These are phyloP conservation scores for Dipodomys spectabilis DNA, from an alignment of 2,113 vertebrate species.

Conservation along the genomic window DNA sequence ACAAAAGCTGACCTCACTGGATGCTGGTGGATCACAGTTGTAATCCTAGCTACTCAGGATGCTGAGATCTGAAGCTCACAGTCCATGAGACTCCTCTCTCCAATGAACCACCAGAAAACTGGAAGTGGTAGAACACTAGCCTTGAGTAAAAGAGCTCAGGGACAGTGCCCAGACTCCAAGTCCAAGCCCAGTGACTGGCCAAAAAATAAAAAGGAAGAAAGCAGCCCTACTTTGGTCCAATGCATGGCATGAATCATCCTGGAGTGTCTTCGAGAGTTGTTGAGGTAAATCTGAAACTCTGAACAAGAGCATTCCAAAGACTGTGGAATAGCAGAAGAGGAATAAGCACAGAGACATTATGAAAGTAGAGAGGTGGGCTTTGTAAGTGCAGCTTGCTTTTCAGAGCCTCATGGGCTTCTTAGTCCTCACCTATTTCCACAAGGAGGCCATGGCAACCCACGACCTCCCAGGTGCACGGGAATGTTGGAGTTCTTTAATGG, in stretches of 20 bases:
- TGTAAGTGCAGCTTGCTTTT: neutral
- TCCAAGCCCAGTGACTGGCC: no score
- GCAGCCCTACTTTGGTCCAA: slow-evolving; percentile 3
- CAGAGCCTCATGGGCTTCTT: neutral
- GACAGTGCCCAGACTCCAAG: no score
- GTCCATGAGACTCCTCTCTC: no score
- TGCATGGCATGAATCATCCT: slow-evolving; percentile 28
- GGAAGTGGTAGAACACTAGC: no score
- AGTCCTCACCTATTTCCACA: neutral
- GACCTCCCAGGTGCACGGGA: neutral
- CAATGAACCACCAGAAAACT: no score
- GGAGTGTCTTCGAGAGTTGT: slow-evolving; percentile 24
- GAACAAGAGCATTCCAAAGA: slow-evolving; percentile 35
- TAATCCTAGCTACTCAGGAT: no score
- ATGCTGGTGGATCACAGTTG: no score
- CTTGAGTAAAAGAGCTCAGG: no score
- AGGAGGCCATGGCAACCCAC: neutral
- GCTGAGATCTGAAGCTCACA: no score
- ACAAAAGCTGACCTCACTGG: neutral
- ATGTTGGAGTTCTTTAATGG: neutral
- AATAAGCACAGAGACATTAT: slow-evolving; percentile 4
- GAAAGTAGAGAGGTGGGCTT: neutral
- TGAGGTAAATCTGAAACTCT: slow-evolving; percentile 16
- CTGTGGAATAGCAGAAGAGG: slow-evolving; percentile 16
- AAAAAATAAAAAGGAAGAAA: neutral